Conservation (phyloP, 2,113 vertebrate species). For the Boulengeromyrus knoepffleri region DNA sequence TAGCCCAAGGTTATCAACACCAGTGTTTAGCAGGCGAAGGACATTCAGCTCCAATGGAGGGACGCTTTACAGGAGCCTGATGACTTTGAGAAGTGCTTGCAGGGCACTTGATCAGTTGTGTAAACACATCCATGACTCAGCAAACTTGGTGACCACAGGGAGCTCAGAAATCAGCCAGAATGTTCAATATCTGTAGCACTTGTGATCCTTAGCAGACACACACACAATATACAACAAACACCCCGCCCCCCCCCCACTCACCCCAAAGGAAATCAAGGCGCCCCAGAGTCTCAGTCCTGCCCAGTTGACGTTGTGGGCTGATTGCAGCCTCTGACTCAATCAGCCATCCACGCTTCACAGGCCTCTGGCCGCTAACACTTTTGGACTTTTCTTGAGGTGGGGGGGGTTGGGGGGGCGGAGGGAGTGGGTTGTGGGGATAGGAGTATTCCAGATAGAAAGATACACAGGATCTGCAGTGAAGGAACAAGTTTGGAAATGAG, state of each 20-base stretch:
- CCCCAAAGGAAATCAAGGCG: background rate
- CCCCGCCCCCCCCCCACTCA: too few relatives aligned
- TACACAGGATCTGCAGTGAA: background rate
- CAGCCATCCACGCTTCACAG: background rate
- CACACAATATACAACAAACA: background rate
- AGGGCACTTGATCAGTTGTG: background rate
- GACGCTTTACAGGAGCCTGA: background rate
- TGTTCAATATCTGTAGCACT: background rate
- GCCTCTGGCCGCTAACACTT: background rate
- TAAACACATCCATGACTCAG: background rate
- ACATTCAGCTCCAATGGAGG: background rate
- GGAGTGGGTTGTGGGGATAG: background rate
- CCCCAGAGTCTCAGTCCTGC: background rate
- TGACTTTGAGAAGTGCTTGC: background rate
- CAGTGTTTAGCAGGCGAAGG: background rate
- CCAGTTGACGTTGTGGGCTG: background rate
- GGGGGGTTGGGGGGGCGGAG: background rate
- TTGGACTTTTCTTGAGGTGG: background rate
- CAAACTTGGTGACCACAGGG: background rate
- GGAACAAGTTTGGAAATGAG: background rate
- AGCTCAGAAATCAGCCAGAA: background rate
- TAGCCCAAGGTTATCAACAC: background rate
- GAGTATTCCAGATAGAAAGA: background rate
- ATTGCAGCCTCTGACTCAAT: constrained; percentile 13
- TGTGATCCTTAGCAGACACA: background rate